Evolutionary conservation across 2,113 vertebrate genomes (phyloP), one percentile per base, ranked within the genome.

Genomic region (Reinhardtius hippoglossoides): DNA sequence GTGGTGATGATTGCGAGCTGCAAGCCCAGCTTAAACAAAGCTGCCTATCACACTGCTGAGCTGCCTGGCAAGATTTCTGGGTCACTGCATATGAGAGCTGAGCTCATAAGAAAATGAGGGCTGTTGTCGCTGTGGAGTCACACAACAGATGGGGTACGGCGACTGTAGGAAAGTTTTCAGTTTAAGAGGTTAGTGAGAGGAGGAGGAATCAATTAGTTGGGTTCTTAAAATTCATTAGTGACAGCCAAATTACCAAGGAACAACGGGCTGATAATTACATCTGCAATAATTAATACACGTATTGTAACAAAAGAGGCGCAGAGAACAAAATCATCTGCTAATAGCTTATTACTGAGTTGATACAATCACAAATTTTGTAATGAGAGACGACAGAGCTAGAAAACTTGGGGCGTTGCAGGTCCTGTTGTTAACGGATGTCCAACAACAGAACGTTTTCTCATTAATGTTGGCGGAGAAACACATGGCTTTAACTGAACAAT

Each of bases 201-300:
- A 65, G 74, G 66, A 80, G 64, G 81, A 93, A 91, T 93, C 92
- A 92, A 89, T 93, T 93, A 89, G 65, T 10, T 23, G 76, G 72
- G 73, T 87, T 92, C 88, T 86, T 82, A 88, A 92, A 89, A 91
- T 93, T 87, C 83, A 93, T 94, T 92, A 91, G 88, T 84, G 88
- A 84, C 75, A 85, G 84, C 57, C 75, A 89, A 94, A 94, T 94
- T 93, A 88, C 62, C 84, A 62, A 78, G 78, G 59, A 92, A 92
- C 88, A 93, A 91, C 84, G 66, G 66, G 68, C 71, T 83, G 90
- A 91, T 94, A 93, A 94, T 94, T 92, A 89, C 87, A 89, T 86
- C 72, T 76, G 74, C 74, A 92, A 89, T 91, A 92, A 93, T 93
- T 87, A 92, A 94, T 91, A 87, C 71, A 73, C 52, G 88, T 85